Conservation (phyloP, 2,888 invertebrate genomes). For the Hypomecis punctinalis region DNA sequence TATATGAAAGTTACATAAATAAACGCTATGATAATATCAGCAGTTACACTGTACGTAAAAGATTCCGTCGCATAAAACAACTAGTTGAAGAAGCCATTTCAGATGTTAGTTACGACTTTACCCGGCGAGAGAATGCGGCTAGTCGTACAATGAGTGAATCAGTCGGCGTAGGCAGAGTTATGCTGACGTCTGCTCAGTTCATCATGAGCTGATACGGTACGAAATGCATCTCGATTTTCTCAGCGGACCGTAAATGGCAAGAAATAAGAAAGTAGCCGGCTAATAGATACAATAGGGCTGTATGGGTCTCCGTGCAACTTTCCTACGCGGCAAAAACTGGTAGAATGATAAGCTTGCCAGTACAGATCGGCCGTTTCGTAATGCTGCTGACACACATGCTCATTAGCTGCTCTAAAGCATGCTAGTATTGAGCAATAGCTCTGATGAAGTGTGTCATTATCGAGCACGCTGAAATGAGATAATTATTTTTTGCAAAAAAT, state of each 20-base stretch:
- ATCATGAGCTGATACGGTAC: constrained; percentile 60
- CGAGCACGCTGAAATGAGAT: neutral
- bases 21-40: too few relatives aligned
- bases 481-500: too few relatives aligned
- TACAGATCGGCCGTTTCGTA: constrained; percentile 69
- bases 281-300: constrained; percentile 85
- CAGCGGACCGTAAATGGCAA: constrained; percentile 79
- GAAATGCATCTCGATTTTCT: constrained; percentile 79
- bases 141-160: constrained; percentile 45
- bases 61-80: constrained; percentile 34
- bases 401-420: neutral
- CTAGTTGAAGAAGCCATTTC: constrained; percentile 22
- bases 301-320: constrained; percentile 75
- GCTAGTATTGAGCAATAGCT: constrained; percentile 5
- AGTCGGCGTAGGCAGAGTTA: constrained; percentile 52
- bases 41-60: constrained; percentile 4
- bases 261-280: constrained; percentile 81
- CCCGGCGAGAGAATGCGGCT: constrained; percentile 17
- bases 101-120: constrained; percentile 21
- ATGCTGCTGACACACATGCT: constrained; percentile 5
- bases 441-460: neutral
- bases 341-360: constrained; percentile 67
- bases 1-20: constrained; percentile 19
- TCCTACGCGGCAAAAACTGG: constrained; percentile 75
- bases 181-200: constrained; percentile 62